A percentile compares a stretch with the other conserved stretches of the same genome.
These are phyloP conservation scores for Malthinus flaveolus DNA, from an alignment of 2,888 invertebrate genomes.

Conservation along the genomic window DNA sequence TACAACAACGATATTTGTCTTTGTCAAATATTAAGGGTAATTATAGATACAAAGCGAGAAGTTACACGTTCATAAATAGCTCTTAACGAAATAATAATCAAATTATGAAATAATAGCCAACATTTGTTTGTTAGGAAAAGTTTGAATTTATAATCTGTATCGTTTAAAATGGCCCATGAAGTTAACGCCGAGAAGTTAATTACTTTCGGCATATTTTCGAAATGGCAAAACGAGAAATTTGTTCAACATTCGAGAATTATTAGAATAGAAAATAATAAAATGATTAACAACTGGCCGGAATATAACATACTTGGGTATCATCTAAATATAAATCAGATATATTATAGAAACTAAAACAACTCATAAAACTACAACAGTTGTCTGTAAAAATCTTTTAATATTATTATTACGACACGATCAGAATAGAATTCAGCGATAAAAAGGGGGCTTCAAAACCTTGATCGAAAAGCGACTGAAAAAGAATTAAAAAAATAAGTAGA, in stretches of 20 bases:
- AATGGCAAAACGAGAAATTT: not conserved
- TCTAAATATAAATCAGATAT: slow-evolving; percentile 5
- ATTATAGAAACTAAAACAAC: slow-evolving; percentile 6
- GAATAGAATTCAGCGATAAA: slow-evolving; percentile 3
- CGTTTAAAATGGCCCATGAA: slow-evolving; percentile 24
- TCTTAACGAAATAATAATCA: slow-evolving; percentile 4
- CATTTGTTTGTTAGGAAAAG: slow-evolving; percentile 24
- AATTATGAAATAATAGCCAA: slow-evolving; percentile 19
- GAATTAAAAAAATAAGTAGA: too few species aligned
- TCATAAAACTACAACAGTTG: slow-evolving; percentile 5
- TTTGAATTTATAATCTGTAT: slow-evolving; percentile 26
- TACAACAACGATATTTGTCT: slow-evolving; percentile 14
- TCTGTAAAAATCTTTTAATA: slow-evolving; percentile 2
- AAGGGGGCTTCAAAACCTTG: not conserved
- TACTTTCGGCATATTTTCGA: not conserved
- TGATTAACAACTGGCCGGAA: slow-evolving; percentile 1
- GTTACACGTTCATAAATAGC: not conserved
- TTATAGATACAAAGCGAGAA: slow-evolving; percentile 5
- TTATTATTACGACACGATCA: not conserved
- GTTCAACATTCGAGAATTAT: too few species aligned
- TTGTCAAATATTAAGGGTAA: slow-evolving; percentile 9
- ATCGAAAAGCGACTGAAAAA: too few species aligned
- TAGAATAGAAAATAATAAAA: not conserved
- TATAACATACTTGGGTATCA: not conserved
- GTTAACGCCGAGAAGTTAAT: slow-evolving; percentile 5